Evolutionary conservation across 1,140 invertebrate species (phyloP), one percentile per base, ranked within the genome.

Genomic region (Pseudomyrmex gracilis): DNA sequence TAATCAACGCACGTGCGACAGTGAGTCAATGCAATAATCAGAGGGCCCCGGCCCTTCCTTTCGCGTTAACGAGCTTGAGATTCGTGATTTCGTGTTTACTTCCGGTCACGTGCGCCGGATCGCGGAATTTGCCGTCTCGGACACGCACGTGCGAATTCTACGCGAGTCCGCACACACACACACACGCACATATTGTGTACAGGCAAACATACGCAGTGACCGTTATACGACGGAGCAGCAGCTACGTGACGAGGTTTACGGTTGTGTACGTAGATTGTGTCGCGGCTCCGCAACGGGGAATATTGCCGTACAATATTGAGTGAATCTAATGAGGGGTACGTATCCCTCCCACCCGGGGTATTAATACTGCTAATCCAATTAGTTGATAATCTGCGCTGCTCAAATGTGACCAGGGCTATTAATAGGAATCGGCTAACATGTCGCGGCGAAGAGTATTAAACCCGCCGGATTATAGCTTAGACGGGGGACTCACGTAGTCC

Each of bases 351-450:
- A 47, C 24, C 49, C 34, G 34, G 5, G 55, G 51, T 77, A 87
- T 87, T 85, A 87, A 87, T 87, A 67, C 66, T 57, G 83, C 85
- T 87, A 86, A 90, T 90, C 84, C 85, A 90, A 90, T 90, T 90
- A 84, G 83, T 82, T 84, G 83, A 89, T 90, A 90, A 90, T 87
- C 89, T 74, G 60, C 61, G 57, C 47, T 61, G 85, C 73, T 86
- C 63, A 86, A 85, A 71, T 77, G 64, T 73, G 63, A 73, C 63
- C 76, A 12, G 77, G 61, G 15, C 73, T 85, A 85, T 87, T 87
- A 87, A 85, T 84, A 82, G 73, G 68, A 78, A 80, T 80, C 83
- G 74, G 78, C 63, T 74, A 66, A 61, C 78, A 24, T 74, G 78
- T 77, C 45, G 51, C 47, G 51, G 34, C 10, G 49, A 57, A 24